phyloP scores from a whole-genome alignment of 2,797 vertebrate species.

The Danio jaintianensis region DNA sequence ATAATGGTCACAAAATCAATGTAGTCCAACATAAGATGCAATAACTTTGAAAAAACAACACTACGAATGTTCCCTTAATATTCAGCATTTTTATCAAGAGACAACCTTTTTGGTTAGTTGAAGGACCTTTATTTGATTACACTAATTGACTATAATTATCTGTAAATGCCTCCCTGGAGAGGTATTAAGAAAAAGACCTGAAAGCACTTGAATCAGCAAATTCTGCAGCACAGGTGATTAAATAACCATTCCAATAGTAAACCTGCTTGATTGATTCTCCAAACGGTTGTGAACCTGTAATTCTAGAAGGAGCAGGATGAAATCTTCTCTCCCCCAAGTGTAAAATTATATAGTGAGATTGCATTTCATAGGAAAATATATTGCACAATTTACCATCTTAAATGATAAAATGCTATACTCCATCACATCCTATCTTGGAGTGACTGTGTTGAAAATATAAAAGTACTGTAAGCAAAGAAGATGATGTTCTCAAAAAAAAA shows the following conservation, averaged over 20 bases:
- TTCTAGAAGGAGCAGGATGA: neutral
- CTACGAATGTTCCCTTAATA: neutral
- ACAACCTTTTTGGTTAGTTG: neutral
- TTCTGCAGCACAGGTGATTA: conserved; percentile 12
- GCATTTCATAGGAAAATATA: neutral
- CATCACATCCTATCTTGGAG: neutral
- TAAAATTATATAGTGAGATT: neutral
- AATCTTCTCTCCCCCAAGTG: neutral
- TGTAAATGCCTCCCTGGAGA: conserved; percentile 25
- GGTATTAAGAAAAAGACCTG: conserved; percentile 15
- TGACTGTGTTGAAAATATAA: neutral
- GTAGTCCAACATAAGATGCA: neutral
- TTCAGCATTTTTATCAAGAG: neutral
- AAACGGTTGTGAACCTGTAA: conserved; percentile 8
- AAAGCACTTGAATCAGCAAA: conserved; percentile 20
- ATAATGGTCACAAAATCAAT: neutral
- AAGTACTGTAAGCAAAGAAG: neutral
- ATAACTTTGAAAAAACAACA: conserved; percentile 2
- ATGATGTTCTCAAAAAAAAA: neutral
- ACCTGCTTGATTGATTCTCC: conserved; percentile 16
- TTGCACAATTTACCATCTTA: neutral
- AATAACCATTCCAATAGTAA: conserved; percentile 20
- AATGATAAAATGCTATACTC: neutral
- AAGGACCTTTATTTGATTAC: conserved; percentile 34
- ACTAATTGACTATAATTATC: conserved; percentile 40